phyloP scores from a whole-genome alignment of 2,113 vertebrate genomes.

The Anolis carolinensis region DNA sequence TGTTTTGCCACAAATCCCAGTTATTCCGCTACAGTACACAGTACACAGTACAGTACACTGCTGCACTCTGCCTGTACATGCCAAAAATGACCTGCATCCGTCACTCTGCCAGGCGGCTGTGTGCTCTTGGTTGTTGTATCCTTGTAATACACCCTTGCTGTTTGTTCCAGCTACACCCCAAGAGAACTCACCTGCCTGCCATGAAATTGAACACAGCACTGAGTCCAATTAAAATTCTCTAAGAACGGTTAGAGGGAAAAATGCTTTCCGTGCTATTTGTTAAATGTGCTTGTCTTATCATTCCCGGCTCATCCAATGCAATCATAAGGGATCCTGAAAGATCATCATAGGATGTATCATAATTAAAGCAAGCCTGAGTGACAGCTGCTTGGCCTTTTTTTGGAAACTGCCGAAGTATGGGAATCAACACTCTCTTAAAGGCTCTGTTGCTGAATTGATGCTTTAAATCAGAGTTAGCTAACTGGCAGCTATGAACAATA shows the following conservation, averaged over 20 bases:
- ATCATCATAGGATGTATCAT: not conserved
- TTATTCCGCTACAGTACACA: not conserved
- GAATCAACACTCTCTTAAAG: not conserved
- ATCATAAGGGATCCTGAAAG: not conserved
- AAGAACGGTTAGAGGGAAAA: not conserved
- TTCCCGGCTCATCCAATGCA: not conserved
- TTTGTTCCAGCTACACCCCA: constrained; percentile 12
- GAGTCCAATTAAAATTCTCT: not conserved
- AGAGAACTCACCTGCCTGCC: constrained; percentile 26
- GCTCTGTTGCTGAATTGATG: not conserved
- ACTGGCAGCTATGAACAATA: too few species aligned
- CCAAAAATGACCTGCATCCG: not conserved
- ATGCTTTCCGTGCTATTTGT: not conserved
- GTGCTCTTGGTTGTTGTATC: not conserved
- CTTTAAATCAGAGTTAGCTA: not conserved
- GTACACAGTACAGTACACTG: too few species aligned
- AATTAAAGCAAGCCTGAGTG: not conserved
- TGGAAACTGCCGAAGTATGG: not conserved
- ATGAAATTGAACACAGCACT: constrained; percentile 26
- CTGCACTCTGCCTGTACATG: not conserved
- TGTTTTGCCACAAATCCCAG: not conserved
- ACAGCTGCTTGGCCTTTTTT: not conserved
- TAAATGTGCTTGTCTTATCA: not conserved
- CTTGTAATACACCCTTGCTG: constrained; percentile 13
- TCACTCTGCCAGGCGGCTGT: constrained; percentile 9